Evolutionary conservation across 2,797 vertebrate genomes (phyloP).

Genomic region (Falco columbarius): DNA sequence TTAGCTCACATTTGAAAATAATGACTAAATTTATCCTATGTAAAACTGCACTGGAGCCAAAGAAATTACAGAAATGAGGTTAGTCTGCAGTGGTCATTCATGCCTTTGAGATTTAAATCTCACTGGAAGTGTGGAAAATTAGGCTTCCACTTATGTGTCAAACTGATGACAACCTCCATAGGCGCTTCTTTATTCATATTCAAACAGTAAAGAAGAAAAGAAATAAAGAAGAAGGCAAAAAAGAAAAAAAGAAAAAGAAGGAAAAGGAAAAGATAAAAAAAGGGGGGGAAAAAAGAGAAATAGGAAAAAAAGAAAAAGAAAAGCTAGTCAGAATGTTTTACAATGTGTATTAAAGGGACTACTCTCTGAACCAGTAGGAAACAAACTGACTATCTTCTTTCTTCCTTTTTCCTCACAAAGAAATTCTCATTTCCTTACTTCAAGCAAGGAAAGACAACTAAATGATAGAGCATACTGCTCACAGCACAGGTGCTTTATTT

Average conservation of each 20-base stretch:
- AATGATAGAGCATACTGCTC: not conserved
- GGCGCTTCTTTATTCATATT: not conserved
- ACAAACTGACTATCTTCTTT: not conserved
- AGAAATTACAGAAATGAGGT: not conserved
- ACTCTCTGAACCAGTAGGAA: not conserved
- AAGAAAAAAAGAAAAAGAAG: not conserved
- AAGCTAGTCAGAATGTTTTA: not conserved
- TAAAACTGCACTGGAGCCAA: not conserved
- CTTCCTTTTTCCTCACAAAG: not conserved
- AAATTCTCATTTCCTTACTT: not conserved
- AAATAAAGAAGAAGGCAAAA: not conserved
- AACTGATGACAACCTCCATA: not conserved
- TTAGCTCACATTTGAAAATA: not conserved
- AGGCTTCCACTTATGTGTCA: not conserved
- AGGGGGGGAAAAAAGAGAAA: fast-evolving
- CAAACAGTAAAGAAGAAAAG: not conserved
- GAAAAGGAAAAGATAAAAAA: fast-evolving
- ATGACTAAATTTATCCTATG: not conserved
- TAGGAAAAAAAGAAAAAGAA: not conserved
- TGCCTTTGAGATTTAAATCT: not conserved
- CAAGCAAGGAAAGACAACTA: not conserved
- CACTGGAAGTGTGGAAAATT: not conserved
- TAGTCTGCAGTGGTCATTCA: not conserved
- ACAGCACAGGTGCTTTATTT: not conserved
- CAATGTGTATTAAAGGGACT: not conserved